A percentile compares a stretch with the other conserved stretches of the same genome.
phyloP scores from a whole-genome alignment of 2,888 invertebrate genomes.

The Tubulanus polymorphus region DNA sequence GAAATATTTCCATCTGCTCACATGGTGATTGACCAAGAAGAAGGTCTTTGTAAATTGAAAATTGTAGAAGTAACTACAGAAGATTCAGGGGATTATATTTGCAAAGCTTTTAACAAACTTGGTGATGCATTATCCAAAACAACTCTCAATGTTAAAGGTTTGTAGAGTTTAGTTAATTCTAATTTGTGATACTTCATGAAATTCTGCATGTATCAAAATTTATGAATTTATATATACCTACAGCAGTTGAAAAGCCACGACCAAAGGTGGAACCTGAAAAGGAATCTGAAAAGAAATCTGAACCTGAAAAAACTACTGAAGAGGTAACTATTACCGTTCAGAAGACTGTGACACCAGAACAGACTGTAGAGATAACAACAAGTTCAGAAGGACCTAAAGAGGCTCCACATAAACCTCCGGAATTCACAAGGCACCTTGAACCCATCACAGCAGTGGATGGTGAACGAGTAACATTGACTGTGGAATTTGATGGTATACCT shows the following conservation, averaged over 20 bases:
- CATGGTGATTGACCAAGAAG: constrained; percentile 31
- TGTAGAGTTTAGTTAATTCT: background rate
- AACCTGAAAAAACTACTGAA: background rate
- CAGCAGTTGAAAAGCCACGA: no score
- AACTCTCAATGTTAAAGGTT: constrained; percentile 45
- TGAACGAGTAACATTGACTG: constrained; percentile 60
- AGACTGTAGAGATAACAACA: no score
- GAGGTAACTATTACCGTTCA: constrained; percentile 10
- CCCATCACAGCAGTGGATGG: constrained; percentile 85
- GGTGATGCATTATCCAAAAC: constrained; percentile 58
- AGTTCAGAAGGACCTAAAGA: constrained; percentile 4
- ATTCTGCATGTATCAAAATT: no score
- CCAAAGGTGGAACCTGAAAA: background rate
- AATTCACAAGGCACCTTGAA: constrained; percentile 69
- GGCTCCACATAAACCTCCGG: constrained; percentile 70
- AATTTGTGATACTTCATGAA: no score
- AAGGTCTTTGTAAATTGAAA: constrained; percentile 32
- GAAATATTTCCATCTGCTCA: constrained; percentile 59
- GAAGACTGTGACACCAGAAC: constrained; percentile 34
- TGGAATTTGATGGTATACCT: constrained; percentile 39
- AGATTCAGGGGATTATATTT: constrained; percentile 72
- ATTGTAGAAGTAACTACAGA: constrained; percentile 36
- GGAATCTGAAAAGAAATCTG: no score
- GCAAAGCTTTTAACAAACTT: constrained; percentile 75
- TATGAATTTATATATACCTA: no score